Evolutionary conservation across 2,888 invertebrate species (phyloP).

Genomic region (Standfussiana lucernea): DNA sequence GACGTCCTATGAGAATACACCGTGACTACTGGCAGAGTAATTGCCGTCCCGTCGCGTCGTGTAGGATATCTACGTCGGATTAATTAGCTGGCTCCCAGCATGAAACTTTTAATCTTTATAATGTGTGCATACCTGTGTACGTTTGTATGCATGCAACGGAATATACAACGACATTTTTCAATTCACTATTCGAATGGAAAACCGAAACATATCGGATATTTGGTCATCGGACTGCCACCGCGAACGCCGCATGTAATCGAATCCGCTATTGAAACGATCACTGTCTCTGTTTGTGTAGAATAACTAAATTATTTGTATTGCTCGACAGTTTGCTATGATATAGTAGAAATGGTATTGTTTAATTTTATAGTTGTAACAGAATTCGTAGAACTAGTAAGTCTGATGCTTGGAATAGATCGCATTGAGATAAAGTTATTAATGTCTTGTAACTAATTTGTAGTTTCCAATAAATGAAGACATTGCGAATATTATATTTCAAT

Average conservation of each 20-base stretch:
- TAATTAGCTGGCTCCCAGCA: conserved; percentile 82
- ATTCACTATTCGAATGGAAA: conserved; percentile 74
- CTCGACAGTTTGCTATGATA: conserved; percentile 60
- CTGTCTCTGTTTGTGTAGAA: conserved; percentile 74
- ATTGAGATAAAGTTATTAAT: conserved; percentile 1
- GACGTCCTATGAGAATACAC: conserved; percentile 78
- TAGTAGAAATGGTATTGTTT: conserved; percentile 33
- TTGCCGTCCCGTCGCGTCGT: conserved; percentile 80
- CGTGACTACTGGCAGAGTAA: conserved; percentile 79
- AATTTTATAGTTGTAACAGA: conserved; percentile 32
- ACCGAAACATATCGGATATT: conserved; percentile 80
- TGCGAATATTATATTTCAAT: background rate
- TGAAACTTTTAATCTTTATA: conserved; percentile 83
- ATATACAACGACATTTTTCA: conserved; percentile 74
- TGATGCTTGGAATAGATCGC: conserved; percentile 19
- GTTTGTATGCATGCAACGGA: conserved; percentile 46
- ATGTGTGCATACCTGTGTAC: conserved; percentile 69
- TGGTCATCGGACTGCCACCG: conserved; percentile 78
- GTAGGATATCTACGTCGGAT: conserved; percentile 76
- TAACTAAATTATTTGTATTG: conserved; percentile 77
- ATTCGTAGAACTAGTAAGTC: conserved; percentile 14
- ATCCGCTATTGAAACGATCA: conserved; percentile 78
- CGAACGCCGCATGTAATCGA: conserved; percentile 83
- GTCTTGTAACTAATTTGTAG: conserved; percentile 5
- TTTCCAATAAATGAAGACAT: background rate